Evolutionary conservation across 2,113 vertebrate genomes (phyloP), one percentile per base, ranked within the genome.

Genomic region (Aegypius monachus): DNA sequence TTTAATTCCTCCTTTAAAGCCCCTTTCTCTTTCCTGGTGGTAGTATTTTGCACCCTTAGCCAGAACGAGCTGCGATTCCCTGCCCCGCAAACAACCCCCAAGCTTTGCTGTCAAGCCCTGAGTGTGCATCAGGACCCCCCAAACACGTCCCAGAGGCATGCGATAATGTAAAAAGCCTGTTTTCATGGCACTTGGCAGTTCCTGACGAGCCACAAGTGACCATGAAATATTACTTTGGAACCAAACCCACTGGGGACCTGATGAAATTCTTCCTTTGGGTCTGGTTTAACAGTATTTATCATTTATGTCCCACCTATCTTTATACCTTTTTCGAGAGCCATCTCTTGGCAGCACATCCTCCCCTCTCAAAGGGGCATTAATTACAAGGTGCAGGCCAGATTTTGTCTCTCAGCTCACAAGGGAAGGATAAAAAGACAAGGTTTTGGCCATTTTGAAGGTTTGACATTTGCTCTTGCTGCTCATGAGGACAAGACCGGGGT

Each of bases 31-130:
- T 36, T 31, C 25, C 43, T 21, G 5, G 23, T 7, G 16, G 36
- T 15, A 45, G 3, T 6, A 42, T 50, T 71, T 72, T 32, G 23
- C 21, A 59, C 7, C 43, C 38, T 59, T 26, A 31, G 21, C 48
- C 43, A 56, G 31, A 58, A 56, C 0, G 0, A 58, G 29, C 27
- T 38, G 55, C 0, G 0, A 18, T 47, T 73, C 29, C 31, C 34
- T 38, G 22, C 16, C 6, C 4, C 2, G 3, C 0, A 1, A 42
- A 63, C 2, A 4, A 71, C 4, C 5, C 6, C 12, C 20, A 20
- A 7, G 13, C 7, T 52, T 58, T 67, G 55, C 47, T 26, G 11
- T 18, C 19, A 63, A 63, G 36, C 43, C 29, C 32, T 7, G 6
- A 17, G 9, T 4, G 0, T 10, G 27, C 27, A 36, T 12, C 11